These are phyloP conservation scores for Armadillidium nasatum DNA, from an alignment of 1,140 invertebrate species.

Conservation along the genomic window DNA sequence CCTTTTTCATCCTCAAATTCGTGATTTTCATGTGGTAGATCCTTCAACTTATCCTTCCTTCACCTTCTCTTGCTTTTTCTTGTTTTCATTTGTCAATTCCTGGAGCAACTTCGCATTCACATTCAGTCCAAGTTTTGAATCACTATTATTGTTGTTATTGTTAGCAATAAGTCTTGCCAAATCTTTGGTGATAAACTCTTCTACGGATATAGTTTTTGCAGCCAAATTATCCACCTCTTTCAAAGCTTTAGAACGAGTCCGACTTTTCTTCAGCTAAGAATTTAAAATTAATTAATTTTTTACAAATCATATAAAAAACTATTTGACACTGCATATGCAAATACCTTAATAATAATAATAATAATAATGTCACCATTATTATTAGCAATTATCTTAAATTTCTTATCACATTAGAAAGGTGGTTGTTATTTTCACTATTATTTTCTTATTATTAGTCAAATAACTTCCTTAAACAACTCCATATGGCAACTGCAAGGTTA, in stretches of 20 bases:
- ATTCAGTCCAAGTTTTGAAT: not conserved
- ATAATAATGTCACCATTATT: too few species aligned
- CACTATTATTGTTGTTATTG: conserved; percentile 18
- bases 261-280: not conserved
- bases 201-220: conserved; percentile 19
- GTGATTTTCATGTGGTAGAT: not conserved
- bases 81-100: not conserved
- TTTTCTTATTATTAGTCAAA: too few species aligned
- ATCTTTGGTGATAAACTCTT: conserved; percentile 22
- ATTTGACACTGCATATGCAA: too few species aligned
- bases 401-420: too few species aligned
- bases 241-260: not conserved
- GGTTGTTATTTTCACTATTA: too few species aligned
- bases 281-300: too few species aligned
- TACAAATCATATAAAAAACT: too few species aligned
- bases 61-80: not conserved
- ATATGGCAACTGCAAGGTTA: too few species aligned
- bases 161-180: conserved; percentile 1
- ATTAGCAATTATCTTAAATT: not conserved
- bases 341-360: too few species aligned
- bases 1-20: not conserved
- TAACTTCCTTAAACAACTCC: too few species aligned
- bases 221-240: conserved; percentile 9
- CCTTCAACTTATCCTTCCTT: not conserved
- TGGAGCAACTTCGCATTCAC: not conserved